Evolutionary conservation across 2,888 invertebrate genomes (phyloP).

Genomic region (Horisme vitalbata): DNA sequence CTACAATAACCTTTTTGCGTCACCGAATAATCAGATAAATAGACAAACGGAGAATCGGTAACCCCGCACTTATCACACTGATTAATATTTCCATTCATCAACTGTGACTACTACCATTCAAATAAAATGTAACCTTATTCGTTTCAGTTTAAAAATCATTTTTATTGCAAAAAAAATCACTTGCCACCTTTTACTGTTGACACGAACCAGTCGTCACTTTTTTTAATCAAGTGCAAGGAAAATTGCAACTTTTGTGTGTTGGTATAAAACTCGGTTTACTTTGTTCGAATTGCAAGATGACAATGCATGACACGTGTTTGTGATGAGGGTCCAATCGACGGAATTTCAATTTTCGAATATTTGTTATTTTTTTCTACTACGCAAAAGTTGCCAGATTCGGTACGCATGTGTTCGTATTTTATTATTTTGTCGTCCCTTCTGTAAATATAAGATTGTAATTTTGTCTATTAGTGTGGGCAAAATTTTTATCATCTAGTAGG

Average conservation of each 20-base stretch:
- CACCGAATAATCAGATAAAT: constrained; percentile 46
- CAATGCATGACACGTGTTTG: constrained; percentile 33
- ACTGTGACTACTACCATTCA: constrained; percentile 38
- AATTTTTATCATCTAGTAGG: no score
- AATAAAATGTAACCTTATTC: constrained; percentile 19
- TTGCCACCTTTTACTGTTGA: constrained; percentile 19
- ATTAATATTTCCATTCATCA: constrained; percentile 55
- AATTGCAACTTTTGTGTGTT: constrained; percentile 12
- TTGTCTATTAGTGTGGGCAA: constrained; percentile 1
- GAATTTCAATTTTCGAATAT: constrained; percentile 59
- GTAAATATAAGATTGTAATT: constrained; percentile 13
- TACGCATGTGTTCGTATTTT: constrained; percentile 54
- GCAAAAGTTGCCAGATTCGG: constrained; percentile 45
- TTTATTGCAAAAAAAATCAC: constrained; percentile 6
- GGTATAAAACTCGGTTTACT: constrained; percentile 14
- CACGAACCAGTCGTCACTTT: constrained; percentile 9
- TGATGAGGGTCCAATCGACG: constrained; percentile 57
- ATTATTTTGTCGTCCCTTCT: constrained; percentile 17
- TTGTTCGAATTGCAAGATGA: constrained; percentile 19
- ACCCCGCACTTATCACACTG: constrained; percentile 46
- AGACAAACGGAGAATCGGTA: constrained; percentile 41
- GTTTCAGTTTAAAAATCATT: constrained; percentile 3
- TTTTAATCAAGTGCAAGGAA: constrained; percentile 9
- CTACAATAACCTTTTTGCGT: constrained; percentile 32
- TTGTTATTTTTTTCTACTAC: constrained; percentile 47